Conservation (phyloP, 2,888 invertebrate species). For the Julus scandinavius region DNA sequence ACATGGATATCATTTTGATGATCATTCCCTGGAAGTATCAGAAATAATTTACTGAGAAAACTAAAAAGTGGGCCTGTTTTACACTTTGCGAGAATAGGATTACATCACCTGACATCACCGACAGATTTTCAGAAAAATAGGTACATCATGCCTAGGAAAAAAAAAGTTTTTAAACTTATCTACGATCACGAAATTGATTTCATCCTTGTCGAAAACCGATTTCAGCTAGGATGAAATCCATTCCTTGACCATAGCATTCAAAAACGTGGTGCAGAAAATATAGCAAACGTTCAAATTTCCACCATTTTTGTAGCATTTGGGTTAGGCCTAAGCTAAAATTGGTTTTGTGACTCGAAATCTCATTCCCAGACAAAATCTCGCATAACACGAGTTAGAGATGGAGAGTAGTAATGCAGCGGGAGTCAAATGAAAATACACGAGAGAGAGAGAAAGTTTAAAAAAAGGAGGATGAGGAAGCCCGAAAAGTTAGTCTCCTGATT, state of each 20-base stretch:
- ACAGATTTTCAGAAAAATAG: neutral
- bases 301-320: neutral
- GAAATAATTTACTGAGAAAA: neutral
- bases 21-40: neutral
- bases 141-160: neutral
- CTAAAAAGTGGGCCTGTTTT: too few species aligned
- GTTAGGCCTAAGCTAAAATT: neutral
- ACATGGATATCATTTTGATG: neutral
- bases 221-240: too few species aligned
- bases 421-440: conserved; percentile 5
- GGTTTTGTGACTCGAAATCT: neutral
- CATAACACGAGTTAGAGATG: neutral
- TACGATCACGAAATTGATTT: too few species aligned
- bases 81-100: too few species aligned
- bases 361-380: neutral
- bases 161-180: neutral
- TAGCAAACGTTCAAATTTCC: neutral
- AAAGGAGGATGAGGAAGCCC: neutral
- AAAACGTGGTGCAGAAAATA: too few species aligned
- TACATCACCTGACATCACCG: neutral
- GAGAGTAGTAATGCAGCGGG: neutral
- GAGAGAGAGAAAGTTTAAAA: neutral
- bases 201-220: too few species aligned
- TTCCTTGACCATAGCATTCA: too few species aligned
- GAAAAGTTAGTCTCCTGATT: conserved; percentile 23